Conservation (phyloP, 2,797 vertebrate genomes). For the Molossus alvarezi region DNA sequence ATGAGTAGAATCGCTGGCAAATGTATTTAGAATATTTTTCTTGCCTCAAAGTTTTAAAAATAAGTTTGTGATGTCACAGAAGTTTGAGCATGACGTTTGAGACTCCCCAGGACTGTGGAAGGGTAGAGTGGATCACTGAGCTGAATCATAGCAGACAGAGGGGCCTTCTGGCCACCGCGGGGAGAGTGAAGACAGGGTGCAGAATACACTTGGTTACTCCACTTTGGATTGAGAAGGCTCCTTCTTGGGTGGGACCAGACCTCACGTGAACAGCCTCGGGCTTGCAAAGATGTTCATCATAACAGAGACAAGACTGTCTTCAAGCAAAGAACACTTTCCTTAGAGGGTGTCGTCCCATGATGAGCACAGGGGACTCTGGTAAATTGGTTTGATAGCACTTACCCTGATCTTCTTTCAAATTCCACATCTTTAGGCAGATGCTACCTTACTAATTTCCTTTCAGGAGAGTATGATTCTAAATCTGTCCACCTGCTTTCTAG, state of each 20-base stretch:
- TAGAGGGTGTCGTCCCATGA: not conserved
- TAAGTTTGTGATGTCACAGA: not conserved
- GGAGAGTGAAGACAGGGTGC: rapidly evolving
- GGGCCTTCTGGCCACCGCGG: rapidly evolving
- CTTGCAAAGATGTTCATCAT: not conserved
- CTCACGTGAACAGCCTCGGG: rapidly evolving
- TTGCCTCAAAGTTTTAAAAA: constrained; percentile 14
- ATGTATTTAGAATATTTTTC: not conserved
- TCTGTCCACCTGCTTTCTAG: not conserved
- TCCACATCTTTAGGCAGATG: not conserved
- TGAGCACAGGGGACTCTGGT: not conserved
- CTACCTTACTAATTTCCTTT: not conserved
- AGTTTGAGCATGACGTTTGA: rapidly evolving
- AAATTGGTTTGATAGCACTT: not conserved
- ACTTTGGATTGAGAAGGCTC: not conserved
- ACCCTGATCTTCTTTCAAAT: not conserved
- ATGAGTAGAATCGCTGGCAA: not conserved
- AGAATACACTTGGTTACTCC: not conserved
- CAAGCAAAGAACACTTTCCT: not conserved
- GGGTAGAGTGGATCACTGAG: rapidly evolving
- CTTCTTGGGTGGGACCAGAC: not conserved
- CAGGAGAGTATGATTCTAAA: not conserved
- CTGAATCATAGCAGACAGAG: too few relatives aligned
- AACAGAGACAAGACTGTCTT: not conserved
- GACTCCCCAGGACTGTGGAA: rapidly evolving